Percentiles rank a stretch among this genome's conserved stretches.
Evolutionary conservation across 2,113 vertebrate species (phyloP).

Genomic region (Cervus canadensis): DNA sequence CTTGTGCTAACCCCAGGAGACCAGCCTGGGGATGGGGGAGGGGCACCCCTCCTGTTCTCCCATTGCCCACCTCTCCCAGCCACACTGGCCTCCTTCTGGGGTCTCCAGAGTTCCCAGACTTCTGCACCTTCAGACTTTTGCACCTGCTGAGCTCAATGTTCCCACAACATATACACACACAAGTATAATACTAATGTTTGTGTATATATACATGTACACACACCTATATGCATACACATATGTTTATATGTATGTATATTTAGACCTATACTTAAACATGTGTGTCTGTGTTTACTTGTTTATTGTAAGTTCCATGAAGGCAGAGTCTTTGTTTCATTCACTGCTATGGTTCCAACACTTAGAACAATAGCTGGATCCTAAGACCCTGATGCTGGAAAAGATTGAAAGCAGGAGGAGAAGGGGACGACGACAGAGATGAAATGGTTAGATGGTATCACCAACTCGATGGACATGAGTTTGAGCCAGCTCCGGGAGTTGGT

Average conservation of each 20-base stretch:
- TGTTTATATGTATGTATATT: background rate
- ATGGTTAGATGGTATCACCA: background rate
- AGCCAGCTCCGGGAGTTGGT: background rate
- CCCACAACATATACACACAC: background rate
- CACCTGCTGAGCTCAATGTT: background rate
- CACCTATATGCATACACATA: background rate
- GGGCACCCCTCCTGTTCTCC: background rate
- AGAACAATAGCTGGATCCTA: background rate
- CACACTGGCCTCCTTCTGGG: background rate
- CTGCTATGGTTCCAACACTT: background rate
- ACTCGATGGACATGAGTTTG: background rate
- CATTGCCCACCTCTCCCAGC: background rate
- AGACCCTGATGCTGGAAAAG: background rate
- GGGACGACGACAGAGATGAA: background rate
- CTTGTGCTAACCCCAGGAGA: background rate
- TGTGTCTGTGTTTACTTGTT: background rate
- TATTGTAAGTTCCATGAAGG: background rate
- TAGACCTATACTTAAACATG: no score
- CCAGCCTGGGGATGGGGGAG: background rate
- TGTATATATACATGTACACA: background rate
- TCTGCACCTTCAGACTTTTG: background rate
- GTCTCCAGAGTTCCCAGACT: background rate
- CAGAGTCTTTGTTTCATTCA: background rate
- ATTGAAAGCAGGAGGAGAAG: background rate
- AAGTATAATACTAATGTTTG: background rate